phyloP scores from a whole-genome alignment of 2,888 invertebrate genomes.

The Amphipoea oculea region DNA sequence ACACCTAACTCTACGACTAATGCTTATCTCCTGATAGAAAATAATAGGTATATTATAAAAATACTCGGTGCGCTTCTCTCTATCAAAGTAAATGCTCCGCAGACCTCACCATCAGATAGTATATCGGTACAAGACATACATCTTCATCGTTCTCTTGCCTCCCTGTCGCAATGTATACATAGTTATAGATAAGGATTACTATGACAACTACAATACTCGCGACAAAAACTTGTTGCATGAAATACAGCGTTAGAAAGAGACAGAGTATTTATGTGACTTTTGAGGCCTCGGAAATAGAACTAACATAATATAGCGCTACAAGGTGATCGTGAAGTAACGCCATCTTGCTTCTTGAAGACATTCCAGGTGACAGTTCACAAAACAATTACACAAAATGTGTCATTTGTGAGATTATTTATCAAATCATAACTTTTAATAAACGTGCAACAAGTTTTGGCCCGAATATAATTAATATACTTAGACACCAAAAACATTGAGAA shows the following conservation, averaged over 20 bases:
- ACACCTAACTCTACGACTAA: background rate
- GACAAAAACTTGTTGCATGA: background rate
- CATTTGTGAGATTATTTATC: background rate
- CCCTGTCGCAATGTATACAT: background rate
- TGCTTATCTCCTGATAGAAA: background rate
- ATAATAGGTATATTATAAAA: slow-evolving; percentile 2
- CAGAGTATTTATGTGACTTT: background rate
- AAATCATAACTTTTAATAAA: background rate
- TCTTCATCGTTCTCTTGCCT: background rate
- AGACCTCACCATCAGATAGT: background rate
- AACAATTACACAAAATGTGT: background rate
- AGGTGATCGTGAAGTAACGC: background rate
- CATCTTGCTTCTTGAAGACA: background rate
- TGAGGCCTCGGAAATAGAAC: background rate
- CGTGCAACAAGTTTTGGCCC: slow-evolving; percentile 3
- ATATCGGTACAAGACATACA: background rate
- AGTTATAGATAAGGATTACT: background rate
- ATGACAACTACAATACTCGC: background rate
- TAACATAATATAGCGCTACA: background rate
- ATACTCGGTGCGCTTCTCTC: slow-evolving; percentile 2
- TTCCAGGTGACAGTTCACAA: background rate
- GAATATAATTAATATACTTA: background rate
- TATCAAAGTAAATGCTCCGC: background rate
- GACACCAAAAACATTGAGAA: slow-evolving; percentile 4
- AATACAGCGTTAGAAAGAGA: background rate